Conservation (phyloP, 2,113 vertebrate species). For the Alethe castanea region DNA sequence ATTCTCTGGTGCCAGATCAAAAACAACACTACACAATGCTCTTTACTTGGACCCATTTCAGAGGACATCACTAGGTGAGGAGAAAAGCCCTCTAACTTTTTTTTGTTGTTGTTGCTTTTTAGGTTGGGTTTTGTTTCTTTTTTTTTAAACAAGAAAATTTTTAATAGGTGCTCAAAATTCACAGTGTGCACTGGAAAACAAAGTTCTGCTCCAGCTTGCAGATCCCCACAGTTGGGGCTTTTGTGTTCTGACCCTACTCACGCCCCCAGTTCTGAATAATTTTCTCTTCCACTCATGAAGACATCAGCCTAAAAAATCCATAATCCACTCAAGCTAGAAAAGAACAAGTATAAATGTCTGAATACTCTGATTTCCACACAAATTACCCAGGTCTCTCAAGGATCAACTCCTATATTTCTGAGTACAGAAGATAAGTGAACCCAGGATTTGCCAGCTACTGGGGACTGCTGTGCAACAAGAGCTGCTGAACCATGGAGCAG, state of each 20-base stretch:
- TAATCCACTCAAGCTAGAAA: background rate
- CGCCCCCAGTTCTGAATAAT: background rate
- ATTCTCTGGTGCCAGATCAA: background rate
- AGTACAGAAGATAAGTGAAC: background rate
- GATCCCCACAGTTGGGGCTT: background rate
- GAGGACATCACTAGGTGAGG: background rate
- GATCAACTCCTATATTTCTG: background rate
- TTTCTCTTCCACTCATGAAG: background rate
- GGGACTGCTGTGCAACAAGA: background rate
- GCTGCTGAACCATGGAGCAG: background rate
- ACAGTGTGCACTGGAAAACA: background rate
- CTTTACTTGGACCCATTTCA: background rate
- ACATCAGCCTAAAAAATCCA: background rate
- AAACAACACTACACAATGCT: background rate
- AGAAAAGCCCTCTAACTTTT: background rate
- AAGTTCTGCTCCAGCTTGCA: rapidly evolving
- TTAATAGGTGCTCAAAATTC: background rate
- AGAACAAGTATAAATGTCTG: background rate
- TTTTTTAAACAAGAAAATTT: background rate
- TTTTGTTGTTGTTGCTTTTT: background rate
- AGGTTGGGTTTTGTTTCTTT: background rate
- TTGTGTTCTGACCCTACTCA: background rate
- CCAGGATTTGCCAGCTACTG: background rate
- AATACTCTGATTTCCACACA: background rate
- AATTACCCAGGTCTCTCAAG: rapidly evolving